Percentiles rank a stretch among this genome's conserved stretches.
Conservation (phyloP, 1,140 invertebrate species). For the Pogonognathellus flavescens region DNA sequence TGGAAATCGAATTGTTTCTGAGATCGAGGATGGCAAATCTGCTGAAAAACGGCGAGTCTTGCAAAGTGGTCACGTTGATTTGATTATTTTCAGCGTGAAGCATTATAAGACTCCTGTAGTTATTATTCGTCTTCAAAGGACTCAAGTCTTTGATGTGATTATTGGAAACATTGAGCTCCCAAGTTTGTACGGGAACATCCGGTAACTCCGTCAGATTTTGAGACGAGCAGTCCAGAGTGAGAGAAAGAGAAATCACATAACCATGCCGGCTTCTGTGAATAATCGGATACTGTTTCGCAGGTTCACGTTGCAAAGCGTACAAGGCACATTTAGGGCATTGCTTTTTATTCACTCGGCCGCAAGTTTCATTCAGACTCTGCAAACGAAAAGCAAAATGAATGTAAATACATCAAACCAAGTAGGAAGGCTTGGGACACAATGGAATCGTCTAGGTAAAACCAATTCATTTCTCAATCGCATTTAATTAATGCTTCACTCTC, state of each 20-base stretch:
- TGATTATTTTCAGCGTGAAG: conserved; percentile 56
- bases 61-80: conserved; percentile 20
- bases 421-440: not conserved
- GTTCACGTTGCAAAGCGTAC: not conserved
- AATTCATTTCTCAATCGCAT: not conserved
- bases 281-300: not conserved
- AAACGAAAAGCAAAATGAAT: not conserved
- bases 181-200: conserved; percentile 35
- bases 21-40: conserved; percentile 45
- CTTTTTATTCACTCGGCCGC: conserved; percentile 34
- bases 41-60: conserved; percentile 32
- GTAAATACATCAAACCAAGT: not conserved
- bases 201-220: conserved; percentile 54
- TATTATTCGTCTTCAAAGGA: conserved; percentile 46
- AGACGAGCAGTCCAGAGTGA: conserved; percentile 54
- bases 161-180: conserved; percentile 55
- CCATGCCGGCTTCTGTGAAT: not conserved
- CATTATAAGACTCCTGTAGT: conserved; percentile 51
- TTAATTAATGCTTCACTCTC: not conserved
- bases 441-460: not conserved
- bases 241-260: conserved; percentile 28
- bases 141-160: conserved; percentile 55
- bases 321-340: conserved; percentile 34
- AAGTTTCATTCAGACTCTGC: conserved; percentile 33
- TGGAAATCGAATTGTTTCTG: conserved; percentile 44